phyloP scores from a whole-genome alignment of 2,797 vertebrate genomes.

The Hyperoplus immaculatus region DNA sequence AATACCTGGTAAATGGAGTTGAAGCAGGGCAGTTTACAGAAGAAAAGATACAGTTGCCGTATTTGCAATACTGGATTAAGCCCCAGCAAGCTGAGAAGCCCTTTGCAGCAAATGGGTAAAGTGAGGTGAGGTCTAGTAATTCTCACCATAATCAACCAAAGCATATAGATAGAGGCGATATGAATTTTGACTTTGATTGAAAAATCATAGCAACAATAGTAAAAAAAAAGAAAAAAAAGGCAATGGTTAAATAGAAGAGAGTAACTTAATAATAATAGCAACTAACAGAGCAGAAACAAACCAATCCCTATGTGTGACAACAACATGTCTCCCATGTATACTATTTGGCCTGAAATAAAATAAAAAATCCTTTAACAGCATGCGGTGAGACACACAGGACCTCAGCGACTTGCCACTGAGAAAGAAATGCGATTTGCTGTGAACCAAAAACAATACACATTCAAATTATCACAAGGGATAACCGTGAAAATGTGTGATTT shows the following conservation, averaged over 20 bases:
- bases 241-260: conserved; percentile 3
- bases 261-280: conserved; percentile 11
- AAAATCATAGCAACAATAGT: conserved; percentile 10
- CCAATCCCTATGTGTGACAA: conserved; percentile 22
- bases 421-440: conserved; percentile 20
- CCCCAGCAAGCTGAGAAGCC: conserved; percentile 33
- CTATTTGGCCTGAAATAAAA: background rate
- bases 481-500: conserved; percentile 54
- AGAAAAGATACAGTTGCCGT: conserved; percentile 31
- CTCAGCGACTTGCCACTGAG: conserved; percentile 23
- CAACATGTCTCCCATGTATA: background rate
- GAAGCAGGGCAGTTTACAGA: background rate
- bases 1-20: conserved; percentile 42
- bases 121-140: conserved; percentile 38
- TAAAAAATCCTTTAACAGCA: conserved; percentile 16
- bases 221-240: background rate
- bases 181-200: conserved; percentile 26
- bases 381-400: conserved; percentile 4
- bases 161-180: conserved; percentile 31
- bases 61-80: conserved; percentile 43
- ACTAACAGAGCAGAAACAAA: conserved; percentile 24
- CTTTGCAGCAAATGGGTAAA: conserved; percentile 12
- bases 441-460: conserved; percentile 36
- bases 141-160: conserved; percentile 53
- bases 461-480: conserved; percentile 50